Evolutionary conservation across 2,113 vertebrate genomes (phyloP).

Genomic region (Gallinago undulata): DNA sequence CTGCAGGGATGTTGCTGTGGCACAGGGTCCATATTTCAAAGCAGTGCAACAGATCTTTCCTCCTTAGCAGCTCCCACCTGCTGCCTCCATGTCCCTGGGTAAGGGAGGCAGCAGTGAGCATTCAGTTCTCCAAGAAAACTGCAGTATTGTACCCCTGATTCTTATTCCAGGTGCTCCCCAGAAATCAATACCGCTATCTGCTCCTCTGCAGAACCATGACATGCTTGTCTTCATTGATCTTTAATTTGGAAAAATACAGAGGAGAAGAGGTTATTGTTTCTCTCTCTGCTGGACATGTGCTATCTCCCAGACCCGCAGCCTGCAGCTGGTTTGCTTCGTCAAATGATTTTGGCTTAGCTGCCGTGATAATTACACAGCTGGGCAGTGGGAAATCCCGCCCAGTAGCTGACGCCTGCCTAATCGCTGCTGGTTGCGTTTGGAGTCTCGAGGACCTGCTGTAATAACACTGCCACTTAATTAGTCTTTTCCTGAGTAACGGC

Average conservation of each 20-base stretch:
- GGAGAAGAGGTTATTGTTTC: background rate
- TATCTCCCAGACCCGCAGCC: background rate
- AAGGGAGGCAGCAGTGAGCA: background rate
- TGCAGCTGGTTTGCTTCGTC: conserved; percentile 44
- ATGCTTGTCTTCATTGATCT: background rate
- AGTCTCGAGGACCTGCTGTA: conserved; percentile 55
- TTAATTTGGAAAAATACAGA: background rate
- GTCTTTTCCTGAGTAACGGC: conserved; percentile 56
- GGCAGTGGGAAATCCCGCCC: conserved; percentile 48
- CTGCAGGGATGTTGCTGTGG: background rate
- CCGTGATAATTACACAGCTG: conserved; percentile 52
- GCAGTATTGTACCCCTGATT: background rate
- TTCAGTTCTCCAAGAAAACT: background rate
- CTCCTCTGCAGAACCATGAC: background rate
- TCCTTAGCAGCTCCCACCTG: background rate
- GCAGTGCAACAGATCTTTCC: background rate
- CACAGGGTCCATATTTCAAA: background rate
- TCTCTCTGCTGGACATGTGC: background rate
- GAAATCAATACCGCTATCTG: background rate
- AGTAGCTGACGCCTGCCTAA: conserved; percentile 62
- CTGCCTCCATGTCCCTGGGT: background rate
- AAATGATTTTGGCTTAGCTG: conserved; percentile 29
- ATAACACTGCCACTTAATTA: conserved; percentile 65
- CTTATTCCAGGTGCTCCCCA: background rate
- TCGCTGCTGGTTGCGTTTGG: background rate